These are phyloP conservation scores for Rhodeus uyekii DNA, from an alignment of 2,797 vertebrate species.

Conservation along the genomic window DNA sequence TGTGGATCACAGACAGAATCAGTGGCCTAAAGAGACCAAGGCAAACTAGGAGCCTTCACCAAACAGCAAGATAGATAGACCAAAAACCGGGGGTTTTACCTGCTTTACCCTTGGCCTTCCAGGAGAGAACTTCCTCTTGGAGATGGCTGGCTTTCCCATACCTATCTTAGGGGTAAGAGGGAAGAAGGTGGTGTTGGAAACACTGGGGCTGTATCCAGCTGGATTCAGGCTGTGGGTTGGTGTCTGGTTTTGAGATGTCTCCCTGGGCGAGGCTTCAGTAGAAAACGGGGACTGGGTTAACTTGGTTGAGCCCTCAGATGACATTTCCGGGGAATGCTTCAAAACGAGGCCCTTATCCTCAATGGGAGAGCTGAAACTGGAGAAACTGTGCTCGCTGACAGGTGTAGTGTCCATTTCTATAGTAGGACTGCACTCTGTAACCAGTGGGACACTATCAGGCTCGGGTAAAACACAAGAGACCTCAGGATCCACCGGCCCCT, in stretches of 20 bases:
- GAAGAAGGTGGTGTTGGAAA: slow-evolving; percentile 74
- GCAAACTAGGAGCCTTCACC: neutral
- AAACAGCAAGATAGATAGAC: neutral
- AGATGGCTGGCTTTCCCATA: slow-evolving; percentile 98
- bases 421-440: slow-evolving; percentile 63
- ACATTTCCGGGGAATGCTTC: slow-evolving; percentile 68
- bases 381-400: slow-evolving; percentile 71
- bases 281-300: slow-evolving; percentile 74
- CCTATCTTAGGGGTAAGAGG: slow-evolving; percentile 92
- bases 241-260: slow-evolving; percentile 51
- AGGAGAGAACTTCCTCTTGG: slow-evolving; percentile 96
- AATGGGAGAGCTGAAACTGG: slow-evolving; percentile 67
- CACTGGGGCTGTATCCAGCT: slow-evolving; percentile 49
- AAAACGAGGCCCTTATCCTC: slow-evolving; percentile 66
- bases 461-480: slow-evolving; percentile 42
- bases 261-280: slow-evolving; percentile 74
- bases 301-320: slow-evolving; percentile 69
- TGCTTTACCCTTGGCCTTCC: slow-evolving; percentile 90
- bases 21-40: slow-evolving; percentile 2
- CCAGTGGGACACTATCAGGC: slow-evolving; percentile 51
- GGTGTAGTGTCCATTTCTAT: slow-evolving; percentile 74
- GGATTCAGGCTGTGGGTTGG: slow-evolving; percentile 65
- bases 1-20: slow-evolving; percentile 37
- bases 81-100: slow-evolving; percentile 70
- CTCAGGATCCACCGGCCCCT: slow-evolving; percentile 49